Evolutionary conservation across 2,113 vertebrate genomes (phyloP), one percentile per base, ranked within the genome.

Genomic region (Rhadina sibilatrix): DNA sequence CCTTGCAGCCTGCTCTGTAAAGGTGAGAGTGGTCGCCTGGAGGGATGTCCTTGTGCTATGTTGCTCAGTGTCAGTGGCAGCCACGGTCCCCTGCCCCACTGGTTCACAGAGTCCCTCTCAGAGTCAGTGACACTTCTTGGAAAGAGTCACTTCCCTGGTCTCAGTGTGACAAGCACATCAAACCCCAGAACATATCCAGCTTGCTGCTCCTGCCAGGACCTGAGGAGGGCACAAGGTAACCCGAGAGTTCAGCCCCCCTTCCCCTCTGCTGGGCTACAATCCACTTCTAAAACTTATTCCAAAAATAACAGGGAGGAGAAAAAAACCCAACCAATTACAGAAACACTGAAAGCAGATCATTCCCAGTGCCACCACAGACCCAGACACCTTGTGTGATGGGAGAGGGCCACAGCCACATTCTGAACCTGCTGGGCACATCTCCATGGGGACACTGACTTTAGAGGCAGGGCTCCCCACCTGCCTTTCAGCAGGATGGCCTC

Each of bases 101-200:
- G 56, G 13, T 2, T 25, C 80, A 31, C 22, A 7, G 52, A 44
- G 12, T 2, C 19, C 20, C 27, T 72, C 56, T 57, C 50, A 69
- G 31, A 69, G 35, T n/a, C 89, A 56, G 2, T 47, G 72, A 46
- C 52, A 12, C n/a, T 20, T 40, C 47, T 21, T 33, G 59, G 68
- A 21, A 80, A 53, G 31, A 27, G 40, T 37, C 35, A 11, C 46
- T 35, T n/a, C 35, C 35, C 31, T 10, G 46, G 8, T 24, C 13
- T 53, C n/a, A 42, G 4, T 13, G 37, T 42, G 77, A 77, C 60
- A 87, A 86, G 61, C 12, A 53, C 38, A 56, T 6, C 53, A 49
- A 72, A 79, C 2, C 24, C 9, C 57, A 79, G 65, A 56, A 11
- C 38, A 11, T 0, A 0, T 22, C 61, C 4, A 3, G 21, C n/a